Base-by-base conservation (phyloP, 2,797 vertebrate genomes). In the Falco peregrinus region DNA sequence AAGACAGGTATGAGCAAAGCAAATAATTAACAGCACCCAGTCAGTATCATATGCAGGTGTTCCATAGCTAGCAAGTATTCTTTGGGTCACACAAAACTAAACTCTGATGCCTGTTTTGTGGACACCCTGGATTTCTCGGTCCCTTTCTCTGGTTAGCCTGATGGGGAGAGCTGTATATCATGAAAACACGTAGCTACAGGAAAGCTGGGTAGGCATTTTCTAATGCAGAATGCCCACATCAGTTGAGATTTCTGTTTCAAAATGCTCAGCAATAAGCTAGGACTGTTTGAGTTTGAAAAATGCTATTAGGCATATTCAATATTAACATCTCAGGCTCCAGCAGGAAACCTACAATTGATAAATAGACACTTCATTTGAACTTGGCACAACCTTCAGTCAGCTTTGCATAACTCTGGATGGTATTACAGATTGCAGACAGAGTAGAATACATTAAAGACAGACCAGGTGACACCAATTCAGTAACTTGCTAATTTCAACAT, bases 351-450 rank as follows among this genome's bases (percentile, higher is more conserved):
- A 81, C 93, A 70, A 47, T 83, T 97, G 95, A 95, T 91, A 97
- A 96, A 93, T 87, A 86, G 91, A 50, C 91, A 94, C 92, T 97
- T 97, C 90, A 94, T 92, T 80, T 93, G 96, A 97, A 97, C 91
- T 90, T 97, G 94, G 93, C 92, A 95, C 96, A 96, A 95, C 75
- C 87, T 95, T 79, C 95, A 96, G 79, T 97, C 87, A 93, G 83
- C 91, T 96, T 84, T 96, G 84, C 74, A 91, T 93, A 96, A 47
- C 93, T 84, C 82, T 74, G 84, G 70, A 81, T 83, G 90, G 75
- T 70, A 51, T 70, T 93, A 73, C 90, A 82, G 91, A 90, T 91
- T 76, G 71, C 13, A 6, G 41, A 63, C 41, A 84, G 22, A 82
- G 73, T 22, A 54, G 82, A 93, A 95, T 80, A 67, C 37, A 95